Evolutionary conservation across 1,140 invertebrate species (phyloP).

Genomic region (Caenorhabditis briggsae): DNA sequence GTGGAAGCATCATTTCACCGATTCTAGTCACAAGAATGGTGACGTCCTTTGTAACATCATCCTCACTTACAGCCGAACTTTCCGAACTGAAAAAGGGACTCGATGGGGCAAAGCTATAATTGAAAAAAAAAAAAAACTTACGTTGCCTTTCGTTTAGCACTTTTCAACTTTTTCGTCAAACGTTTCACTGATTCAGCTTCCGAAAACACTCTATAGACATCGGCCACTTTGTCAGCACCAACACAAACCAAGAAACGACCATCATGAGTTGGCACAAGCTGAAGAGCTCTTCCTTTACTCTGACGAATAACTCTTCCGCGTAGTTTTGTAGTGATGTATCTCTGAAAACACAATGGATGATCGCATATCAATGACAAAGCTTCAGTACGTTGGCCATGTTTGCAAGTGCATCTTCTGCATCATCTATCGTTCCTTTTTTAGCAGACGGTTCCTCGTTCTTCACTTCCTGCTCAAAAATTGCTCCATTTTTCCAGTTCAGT

Average conservation of each 20-base stretch:
- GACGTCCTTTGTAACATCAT: conserved; percentile 73
- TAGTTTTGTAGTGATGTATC: conserved; percentile 84
- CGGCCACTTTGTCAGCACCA: conserved; percentile 86
- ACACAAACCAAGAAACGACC: conserved; percentile 86
- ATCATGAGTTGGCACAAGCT: conserved; percentile 79
- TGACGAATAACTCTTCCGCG: conserved; percentile 85
- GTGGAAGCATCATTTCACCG: conserved; percentile 67
- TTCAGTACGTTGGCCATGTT: conserved; percentile 70
- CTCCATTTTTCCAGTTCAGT: conserved; percentile 78
- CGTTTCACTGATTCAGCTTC: conserved; percentile 84
- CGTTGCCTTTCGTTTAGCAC: conserved; percentile 67
- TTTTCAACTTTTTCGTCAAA: conserved; percentile 74
- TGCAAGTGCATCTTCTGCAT: conserved; percentile 62
- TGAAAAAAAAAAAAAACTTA: neutral
- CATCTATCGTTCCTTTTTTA: conserved; percentile 65
- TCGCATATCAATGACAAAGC: neutral
- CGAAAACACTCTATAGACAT: conserved; percentile 87
- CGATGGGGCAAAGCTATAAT: too few species aligned
- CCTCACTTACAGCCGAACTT: conserved; percentile 49
- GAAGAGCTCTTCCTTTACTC: conserved; percentile 83
- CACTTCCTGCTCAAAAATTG: conserved; percentile 80
- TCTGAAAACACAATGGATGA: conserved; percentile 76
- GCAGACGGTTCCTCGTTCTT: conserved; percentile 72
- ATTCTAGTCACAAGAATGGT: conserved; percentile 72
- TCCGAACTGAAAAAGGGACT: conserved; percentile 56